These are phyloP conservation scores for Pterocles burchelli DNA, from an alignment of 2,113 vertebrate species.

Conservation along the genomic window DNA sequence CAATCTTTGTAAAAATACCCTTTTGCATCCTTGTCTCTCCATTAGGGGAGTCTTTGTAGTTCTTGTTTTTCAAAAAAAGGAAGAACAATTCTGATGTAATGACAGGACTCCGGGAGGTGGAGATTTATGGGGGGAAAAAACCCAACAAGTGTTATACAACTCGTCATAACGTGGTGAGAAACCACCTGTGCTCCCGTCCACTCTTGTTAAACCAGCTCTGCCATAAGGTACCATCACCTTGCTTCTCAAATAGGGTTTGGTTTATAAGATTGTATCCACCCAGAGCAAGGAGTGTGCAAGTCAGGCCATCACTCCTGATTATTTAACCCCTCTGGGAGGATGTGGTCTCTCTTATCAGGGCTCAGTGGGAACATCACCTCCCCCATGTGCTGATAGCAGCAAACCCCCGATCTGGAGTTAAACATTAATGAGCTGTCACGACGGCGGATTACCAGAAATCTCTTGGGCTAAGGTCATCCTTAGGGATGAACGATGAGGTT, in stretches of 20 bases:
- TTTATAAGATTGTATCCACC: background rate
- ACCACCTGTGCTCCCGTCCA: background rate
- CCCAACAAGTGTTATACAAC: background rate
- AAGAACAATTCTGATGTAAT: background rate
- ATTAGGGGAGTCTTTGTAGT: background rate
- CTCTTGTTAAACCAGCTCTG: background rate
- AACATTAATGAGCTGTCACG: background rate
- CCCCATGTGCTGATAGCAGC: background rate
- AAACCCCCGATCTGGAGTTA: background rate
- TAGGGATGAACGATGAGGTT: background rate
- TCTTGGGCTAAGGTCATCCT: background rate
- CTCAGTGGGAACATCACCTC: background rate
- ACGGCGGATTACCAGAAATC: background rate
- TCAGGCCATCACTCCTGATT: background rate
- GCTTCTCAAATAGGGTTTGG: background rate
- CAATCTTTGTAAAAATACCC: background rate
- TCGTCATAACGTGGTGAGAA: background rate
- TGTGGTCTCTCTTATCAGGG: background rate
- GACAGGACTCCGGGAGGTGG: background rate
- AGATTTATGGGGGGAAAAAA: background rate
- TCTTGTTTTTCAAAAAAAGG: constrained; percentile 64
- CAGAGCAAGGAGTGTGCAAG: background rate
- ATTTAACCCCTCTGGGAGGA: background rate
- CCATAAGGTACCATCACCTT: background rate
- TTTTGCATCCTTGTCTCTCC: background rate